Evolutionary conservation across 2,888 invertebrate species (phyloP).

Genomic region (Leptinotarsa tumamoca): DNA sequence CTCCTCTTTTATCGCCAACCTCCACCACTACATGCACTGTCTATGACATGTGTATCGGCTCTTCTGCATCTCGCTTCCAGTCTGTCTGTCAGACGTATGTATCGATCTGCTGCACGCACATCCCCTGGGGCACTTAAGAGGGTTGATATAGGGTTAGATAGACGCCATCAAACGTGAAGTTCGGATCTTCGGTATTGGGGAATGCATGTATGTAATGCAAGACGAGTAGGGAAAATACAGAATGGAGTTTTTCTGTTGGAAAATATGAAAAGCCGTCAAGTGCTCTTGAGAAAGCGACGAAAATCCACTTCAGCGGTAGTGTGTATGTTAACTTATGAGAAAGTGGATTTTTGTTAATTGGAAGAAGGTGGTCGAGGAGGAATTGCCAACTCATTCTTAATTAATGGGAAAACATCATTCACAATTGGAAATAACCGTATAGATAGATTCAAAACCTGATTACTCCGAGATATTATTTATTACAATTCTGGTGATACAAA

Average conservation of each 20-base stretch:
- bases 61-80: conserved; percentile 27
- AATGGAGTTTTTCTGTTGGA: not conserved
- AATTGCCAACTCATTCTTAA: not conserved
- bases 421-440: too few relatives aligned
- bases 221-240: not conserved
- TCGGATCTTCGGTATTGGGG: not conserved
- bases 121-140: conserved; percentile 21
- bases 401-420: too few relatives aligned
- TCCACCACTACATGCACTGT: conserved; percentile 36
- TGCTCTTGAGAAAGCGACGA: not conserved
- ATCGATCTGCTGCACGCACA: conserved; percentile 21
- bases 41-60: conserved; percentile 43
- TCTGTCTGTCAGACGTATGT: conserved; percentile 13
- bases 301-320: not conserved
- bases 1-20: not conserved
- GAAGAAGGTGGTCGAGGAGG: not conserved
- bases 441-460: too few relatives aligned
- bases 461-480: too few relatives aligned
- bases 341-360: not conserved
- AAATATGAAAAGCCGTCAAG: conserved; percentile 11
- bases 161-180: conserved; percentile 13
- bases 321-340: not conserved
- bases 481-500: too few relatives aligned
- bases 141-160: conserved; percentile 17
- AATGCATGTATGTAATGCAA: conserved; percentile 14